A percentile compares a stretch with the other conserved stretches of the same genome.
phyloP scores from a whole-genome alignment of 1,140 invertebrate genomes.

The Nephotettix cincticeps region DNA sequence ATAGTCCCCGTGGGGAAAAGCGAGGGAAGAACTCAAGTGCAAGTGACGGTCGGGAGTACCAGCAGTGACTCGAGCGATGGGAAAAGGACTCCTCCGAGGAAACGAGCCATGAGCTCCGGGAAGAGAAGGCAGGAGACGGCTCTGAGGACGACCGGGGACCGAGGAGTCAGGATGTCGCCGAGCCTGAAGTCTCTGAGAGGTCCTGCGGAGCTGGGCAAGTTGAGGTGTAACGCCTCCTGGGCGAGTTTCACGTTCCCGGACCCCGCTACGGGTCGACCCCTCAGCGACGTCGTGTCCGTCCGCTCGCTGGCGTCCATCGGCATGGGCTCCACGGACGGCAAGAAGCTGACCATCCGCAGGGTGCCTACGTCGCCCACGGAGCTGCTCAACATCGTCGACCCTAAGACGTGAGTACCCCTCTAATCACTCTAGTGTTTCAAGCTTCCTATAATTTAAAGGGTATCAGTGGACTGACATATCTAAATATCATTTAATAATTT shows the following conservation, averaged over 20 bases:
- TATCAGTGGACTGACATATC: too few relatives aligned
- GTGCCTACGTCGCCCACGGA: slow-evolving; percentile 80
- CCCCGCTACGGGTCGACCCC: background rate
- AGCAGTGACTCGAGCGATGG: slow-evolving; percentile 32
- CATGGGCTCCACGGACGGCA: slow-evolving; percentile 82
- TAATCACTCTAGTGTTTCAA: too few relatives aligned
- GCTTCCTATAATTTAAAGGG: too few relatives aligned
- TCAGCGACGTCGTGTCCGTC: slow-evolving; percentile 34
- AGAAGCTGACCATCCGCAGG: slow-evolving; percentile 75
- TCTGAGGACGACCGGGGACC: background rate
- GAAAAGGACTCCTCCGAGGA: slow-evolving; percentile 28
- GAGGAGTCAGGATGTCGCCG: slow-evolving; percentile 9
- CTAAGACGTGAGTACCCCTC: slow-evolving; percentile 81
- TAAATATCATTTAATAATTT: too few relatives aligned
- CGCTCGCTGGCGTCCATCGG: slow-evolving; percentile 69
- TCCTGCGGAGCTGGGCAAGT: background rate
- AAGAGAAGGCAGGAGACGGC: background rate
- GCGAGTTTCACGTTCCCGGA: slow-evolving; percentile 13
- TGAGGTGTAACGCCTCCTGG: slow-evolving; percentile 16
- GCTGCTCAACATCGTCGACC: slow-evolving; percentile 75
- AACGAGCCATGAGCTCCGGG: background rate
- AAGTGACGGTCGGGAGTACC: slow-evolving; percentile 28
- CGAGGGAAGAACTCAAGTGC: slow-evolving; percentile 14
- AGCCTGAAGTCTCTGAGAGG: slow-evolving; percentile 24
- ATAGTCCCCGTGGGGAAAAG: slow-evolving; percentile 29